These are phyloP conservation scores for Alosa sapidissima DNA, from an alignment of 2,797 vertebrate genomes.

Conservation along the genomic window DNA sequence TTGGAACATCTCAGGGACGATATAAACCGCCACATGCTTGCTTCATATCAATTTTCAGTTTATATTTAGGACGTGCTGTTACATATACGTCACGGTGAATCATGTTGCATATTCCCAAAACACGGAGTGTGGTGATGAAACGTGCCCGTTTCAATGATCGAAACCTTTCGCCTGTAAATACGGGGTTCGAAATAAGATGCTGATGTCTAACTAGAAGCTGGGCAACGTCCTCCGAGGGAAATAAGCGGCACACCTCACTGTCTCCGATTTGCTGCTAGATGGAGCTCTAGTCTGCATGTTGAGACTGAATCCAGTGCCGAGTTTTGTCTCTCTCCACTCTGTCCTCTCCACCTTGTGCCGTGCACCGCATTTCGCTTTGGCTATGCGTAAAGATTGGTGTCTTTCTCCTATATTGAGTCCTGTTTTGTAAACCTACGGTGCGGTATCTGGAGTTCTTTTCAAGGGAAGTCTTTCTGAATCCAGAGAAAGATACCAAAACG, in stretches of 20 bases:
- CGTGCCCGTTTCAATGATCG: not conserved
- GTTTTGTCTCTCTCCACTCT: conserved; percentile 61
- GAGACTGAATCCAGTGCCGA: conserved; percentile 65
- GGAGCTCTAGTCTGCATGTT: conserved; percentile 75
- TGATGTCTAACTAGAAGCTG: not conserved
- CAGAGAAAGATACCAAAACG: conserved; percentile 26
- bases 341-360: conserved; percentile 53
- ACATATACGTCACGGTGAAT: not conserved
- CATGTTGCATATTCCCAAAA: not conserved
- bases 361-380: conserved; percentile 60
- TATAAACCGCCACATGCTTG: not conserved
- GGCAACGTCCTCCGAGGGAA: not conserved
- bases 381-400: conserved; percentile 68
- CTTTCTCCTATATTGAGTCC: conserved; percentile 57
- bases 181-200: not conserved
- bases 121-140: not conserved
- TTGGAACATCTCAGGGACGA: not conserved
- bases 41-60: conserved; percentile 2
- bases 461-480: conserved; percentile 55
- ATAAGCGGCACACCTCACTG: conserved; percentile 14
- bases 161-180: not conserved
- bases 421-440: conserved; percentile 52
- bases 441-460: conserved; percentile 33
- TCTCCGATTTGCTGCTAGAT: conserved; percentile 71
- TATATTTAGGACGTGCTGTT: not conserved